These are phyloP conservation scores for Phylloscopus collybita DNA, from an alignment of 2,797 vertebrate genomes.

Conservation along the genomic window DNA sequence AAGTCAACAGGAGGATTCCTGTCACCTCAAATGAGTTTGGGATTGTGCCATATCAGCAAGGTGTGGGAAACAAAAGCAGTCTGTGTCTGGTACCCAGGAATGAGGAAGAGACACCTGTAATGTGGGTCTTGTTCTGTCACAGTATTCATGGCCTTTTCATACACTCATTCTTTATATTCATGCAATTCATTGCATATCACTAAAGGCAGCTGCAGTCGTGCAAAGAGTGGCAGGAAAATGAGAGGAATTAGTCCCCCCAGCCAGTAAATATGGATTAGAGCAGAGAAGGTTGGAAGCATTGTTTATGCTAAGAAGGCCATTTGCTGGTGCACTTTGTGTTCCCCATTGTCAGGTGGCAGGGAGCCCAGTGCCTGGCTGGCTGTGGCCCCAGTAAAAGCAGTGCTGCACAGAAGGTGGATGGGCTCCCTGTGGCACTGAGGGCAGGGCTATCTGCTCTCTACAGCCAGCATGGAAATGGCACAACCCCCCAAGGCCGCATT, in stretches of 20 bases:
- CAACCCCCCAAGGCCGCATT: background rate
- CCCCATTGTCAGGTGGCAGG: conserved; percentile 1
- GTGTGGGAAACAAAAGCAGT: conserved; percentile 1
- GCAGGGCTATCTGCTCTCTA: background rate
- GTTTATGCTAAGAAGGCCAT: background rate
- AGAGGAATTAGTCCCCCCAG: background rate
- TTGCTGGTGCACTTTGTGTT: background rate
- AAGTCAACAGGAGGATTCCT: background rate
- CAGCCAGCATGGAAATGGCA: background rate
- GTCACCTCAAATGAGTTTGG: background rate
- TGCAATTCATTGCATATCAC: background rate
- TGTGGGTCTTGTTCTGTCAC: background rate
- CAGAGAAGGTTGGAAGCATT: background rate
- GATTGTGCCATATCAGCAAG: background rate
- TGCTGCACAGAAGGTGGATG: background rate
- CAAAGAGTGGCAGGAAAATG: background rate
- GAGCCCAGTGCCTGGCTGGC: background rate
- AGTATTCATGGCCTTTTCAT: conserved; percentile 25
- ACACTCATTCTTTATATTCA: background rate
- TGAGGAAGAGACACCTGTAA: background rate
- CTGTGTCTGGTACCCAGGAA: background rate
- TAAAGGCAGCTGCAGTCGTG: background rate
- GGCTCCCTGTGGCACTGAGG: background rate
- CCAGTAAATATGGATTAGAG: background rate
- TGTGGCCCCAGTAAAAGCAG: background rate